A percentile compares a stretch with the other conserved stretches of the same genome.
phyloP scores from a whole-genome alignment of 2,888 invertebrate species.

The Parnassius glacialis region DNA sequence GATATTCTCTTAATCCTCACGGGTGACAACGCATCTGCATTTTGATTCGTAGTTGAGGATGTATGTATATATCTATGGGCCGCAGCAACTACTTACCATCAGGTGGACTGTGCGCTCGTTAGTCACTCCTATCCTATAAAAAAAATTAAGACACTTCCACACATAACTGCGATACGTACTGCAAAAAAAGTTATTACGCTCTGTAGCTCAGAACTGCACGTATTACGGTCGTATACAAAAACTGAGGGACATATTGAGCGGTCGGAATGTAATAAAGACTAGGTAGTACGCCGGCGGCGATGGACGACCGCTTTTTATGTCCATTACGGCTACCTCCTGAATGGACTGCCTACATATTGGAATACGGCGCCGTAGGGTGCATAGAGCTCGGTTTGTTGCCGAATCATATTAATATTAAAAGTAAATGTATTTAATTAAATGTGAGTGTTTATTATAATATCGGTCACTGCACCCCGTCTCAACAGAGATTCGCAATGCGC shows the following conservation, averaged over 20 bases:
- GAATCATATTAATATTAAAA: neutral
- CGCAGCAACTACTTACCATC: no score
- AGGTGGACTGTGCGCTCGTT: no score
- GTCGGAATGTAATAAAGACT: slow-evolving; percentile 55
- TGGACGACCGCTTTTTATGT: slow-evolving; percentile 36
- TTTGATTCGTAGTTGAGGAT: no score
- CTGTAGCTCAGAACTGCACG: slow-evolving; percentile 38
- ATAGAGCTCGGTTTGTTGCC: neutral
- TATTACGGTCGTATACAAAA: slow-evolving; percentile 43
- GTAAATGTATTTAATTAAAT: no score
- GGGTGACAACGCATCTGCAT: no score
- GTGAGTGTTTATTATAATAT: no score
- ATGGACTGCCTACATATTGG: slow-evolving; percentile 21
- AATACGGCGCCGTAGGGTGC: slow-evolving; percentile 1
- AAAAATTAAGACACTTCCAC: neutral
- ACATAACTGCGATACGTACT: neutral
- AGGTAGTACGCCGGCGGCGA: slow-evolving; percentile 43
- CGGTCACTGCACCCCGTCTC: no score
- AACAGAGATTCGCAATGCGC: no score
- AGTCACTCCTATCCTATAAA: no score
- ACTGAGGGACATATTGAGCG: slow-evolving; percentile 46
- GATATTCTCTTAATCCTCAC: no score
- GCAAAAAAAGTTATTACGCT: neutral
- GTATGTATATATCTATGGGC: no score
- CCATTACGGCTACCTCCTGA: slow-evolving; percentile 31